Evolutionary conservation across 2,797 vertebrate species (phyloP).

Genomic region (Linurgus olivaceus): DNA sequence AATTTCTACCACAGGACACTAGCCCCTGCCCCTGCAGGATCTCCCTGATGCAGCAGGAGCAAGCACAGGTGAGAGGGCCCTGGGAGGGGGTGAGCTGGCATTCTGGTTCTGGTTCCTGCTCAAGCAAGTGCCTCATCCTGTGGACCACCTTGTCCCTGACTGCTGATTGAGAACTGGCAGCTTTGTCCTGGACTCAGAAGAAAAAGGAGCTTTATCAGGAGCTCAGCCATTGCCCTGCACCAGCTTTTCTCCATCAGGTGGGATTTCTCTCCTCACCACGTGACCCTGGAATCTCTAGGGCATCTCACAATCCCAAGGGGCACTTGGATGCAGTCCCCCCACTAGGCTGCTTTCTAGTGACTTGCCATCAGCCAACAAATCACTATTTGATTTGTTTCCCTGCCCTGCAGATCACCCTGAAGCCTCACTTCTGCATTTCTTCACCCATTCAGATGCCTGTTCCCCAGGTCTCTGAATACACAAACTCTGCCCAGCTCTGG

Average conservation of each 20-base stretch:
- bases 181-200: rapidly evolving
- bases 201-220: not conserved
- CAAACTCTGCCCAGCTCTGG: not conserved
- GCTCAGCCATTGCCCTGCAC: not conserved
- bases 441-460: not conserved
- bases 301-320: no score
- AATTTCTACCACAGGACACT: not conserved
- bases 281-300: not conserved
- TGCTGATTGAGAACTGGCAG: not conserved
- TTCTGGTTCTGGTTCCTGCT: rapidly evolving
- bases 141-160: no score
- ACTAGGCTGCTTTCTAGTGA: not conserved
- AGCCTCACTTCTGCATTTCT: not conserved
- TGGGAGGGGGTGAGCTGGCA: not conserved
- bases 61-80: not conserved
- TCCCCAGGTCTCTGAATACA: rapidly evolving
- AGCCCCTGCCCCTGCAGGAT: not conserved
- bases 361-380: not conserved
- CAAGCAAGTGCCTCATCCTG: not conserved
- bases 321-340: rapidly evolving
- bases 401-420: not conserved
- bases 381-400: not conserved
- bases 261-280: rapidly evolving
- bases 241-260: not conserved
- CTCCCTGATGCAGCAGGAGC: not conserved